Conservation (phyloP, 2,113 vertebrate genomes). For the Regulus satrapa region DNA sequence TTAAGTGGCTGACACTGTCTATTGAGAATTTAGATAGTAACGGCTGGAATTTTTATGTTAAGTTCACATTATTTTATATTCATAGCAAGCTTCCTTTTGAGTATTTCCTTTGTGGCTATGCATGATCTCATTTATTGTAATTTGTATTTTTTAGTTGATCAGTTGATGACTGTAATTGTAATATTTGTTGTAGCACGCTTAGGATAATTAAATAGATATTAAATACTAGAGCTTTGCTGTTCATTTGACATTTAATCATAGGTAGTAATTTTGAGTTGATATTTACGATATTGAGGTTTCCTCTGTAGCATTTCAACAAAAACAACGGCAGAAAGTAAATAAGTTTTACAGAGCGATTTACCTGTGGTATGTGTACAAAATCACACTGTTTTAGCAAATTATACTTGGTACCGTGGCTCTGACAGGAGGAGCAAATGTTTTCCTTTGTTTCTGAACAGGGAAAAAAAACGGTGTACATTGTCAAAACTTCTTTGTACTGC, state of each 20-base stretch:
- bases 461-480: background rate
- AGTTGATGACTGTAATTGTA: constrained; percentile 76
- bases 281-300: background rate
- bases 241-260: constrained; percentile 23
- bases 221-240: constrained; percentile 46
- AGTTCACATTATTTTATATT: constrained; percentile 89
- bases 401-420: background rate
- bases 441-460: constrained; percentile 34
- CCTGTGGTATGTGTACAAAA: background rate
- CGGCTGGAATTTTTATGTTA: constrained; percentile 88
- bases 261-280: constrained; percentile 8
- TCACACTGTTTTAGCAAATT: background rate
- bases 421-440: background rate
- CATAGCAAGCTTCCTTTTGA: constrained; percentile 82
- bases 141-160: constrained; percentile 82
- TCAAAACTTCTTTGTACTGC: constrained; percentile 34
- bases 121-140: constrained; percentile 84
- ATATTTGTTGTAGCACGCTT: constrained; percentile 73
- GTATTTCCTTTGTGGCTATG: constrained; percentile 82
- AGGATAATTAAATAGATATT: constrained; percentile 65
- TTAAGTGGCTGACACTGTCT: constrained; percentile 89
- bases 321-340: background rate
- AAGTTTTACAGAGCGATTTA: background rate
- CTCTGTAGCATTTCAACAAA: constrained; percentile 1
- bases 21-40: constrained; percentile 88